Evolutionary conservation across 37 sponge, comb jelly and placozoan genomes (phyloP), one percentile per base, ranked within the genome.

Genomic region (Ianthella basta): DNA sequence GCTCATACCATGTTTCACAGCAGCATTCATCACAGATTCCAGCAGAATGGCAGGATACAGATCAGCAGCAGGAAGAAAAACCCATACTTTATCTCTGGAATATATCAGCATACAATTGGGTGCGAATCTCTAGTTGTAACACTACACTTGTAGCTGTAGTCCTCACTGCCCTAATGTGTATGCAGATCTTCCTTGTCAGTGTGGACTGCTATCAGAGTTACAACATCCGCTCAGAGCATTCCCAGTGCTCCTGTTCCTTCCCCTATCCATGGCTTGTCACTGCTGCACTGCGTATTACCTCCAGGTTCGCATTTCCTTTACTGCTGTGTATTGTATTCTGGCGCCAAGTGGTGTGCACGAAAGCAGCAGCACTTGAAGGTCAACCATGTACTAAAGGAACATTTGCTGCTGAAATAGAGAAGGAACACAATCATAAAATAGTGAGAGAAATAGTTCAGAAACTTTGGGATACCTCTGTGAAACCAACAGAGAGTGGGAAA

Each of bases 251-350:
- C 23, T 64, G 66, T 16, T 20, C 66, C n/a, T 64, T 64, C 23
- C 66, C 66, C 14, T 64, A 29, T 64, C 66, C 66, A 21, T 64
- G 66, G 66, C 27, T 64, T 10, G 29, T 64, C 27, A 64, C 66
- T 8, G 23, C 27, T 64, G 14, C n/a, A 8, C 66, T 64, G 66
- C 66, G 66, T 29, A 8, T 16, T 16, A 29, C 23, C 27, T 64
- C 66, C 66, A 64, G 66, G 66, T 8, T 64, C 27, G 66, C 27
- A 64, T 29, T 64, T 30, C 66, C 66, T 29, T 30, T 64, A 8
- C 8, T 30, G 8, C 8, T 64, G 12, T 29, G 66, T 30, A 64
- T 64, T 21, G 27, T 64, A 30, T 64, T 64, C 27, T 64, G 66
- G 66, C 66, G 66, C 6, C 66, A 64, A 64, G 66, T 64, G 23